These are phyloP conservation scores for Tetragnatha montana DNA, from an alignment of 2,888 invertebrate genomes.

Conservation along the genomic window DNA sequence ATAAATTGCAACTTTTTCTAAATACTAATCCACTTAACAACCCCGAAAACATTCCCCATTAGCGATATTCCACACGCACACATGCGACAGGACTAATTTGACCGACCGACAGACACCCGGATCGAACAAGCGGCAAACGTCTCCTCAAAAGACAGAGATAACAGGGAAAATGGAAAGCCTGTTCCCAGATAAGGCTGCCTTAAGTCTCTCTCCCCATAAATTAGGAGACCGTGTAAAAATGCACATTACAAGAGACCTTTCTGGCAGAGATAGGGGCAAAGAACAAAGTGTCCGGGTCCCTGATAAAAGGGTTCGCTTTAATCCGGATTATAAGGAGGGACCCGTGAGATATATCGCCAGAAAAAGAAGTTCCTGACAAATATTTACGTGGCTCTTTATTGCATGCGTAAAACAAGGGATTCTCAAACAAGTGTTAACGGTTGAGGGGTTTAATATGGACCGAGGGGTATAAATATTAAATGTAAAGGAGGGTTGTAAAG, in stretches of 20 bases:
- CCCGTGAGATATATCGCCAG: constrained; percentile 24
- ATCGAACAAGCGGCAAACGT: constrained; percentile 23
- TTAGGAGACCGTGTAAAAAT: constrained; percentile 60
- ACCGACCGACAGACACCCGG: constrained; percentile 1
- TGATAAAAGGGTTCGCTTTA: constrained; percentile 47
- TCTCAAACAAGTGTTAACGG: background rate
- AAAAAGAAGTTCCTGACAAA: background rate
- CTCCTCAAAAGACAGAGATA: constrained; percentile 49
- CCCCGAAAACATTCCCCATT: background rate
- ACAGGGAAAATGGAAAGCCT: constrained; percentile 47
- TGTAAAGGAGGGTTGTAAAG: background rate
- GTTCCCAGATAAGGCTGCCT: constrained; percentile 48
- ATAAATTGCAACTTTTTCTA: no score
- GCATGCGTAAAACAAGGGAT: constrained; percentile 3
- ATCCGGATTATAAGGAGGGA: constrained; percentile 42
- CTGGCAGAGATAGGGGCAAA: constrained; percentile 10
- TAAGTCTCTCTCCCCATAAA: constrained; percentile 56
- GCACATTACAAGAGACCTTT: constrained; percentile 29
- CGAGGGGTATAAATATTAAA: background rate
- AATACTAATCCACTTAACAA: no score
- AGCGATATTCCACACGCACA: background rate
- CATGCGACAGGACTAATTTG: constrained; percentile 47
- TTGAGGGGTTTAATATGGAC: background rate
- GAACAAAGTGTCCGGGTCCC: constrained; percentile 42
- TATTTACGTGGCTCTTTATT: constrained; percentile 8